Conservation (phyloP, 2,797 vertebrate genomes). For the Protosalanx chinensis region DNA sequence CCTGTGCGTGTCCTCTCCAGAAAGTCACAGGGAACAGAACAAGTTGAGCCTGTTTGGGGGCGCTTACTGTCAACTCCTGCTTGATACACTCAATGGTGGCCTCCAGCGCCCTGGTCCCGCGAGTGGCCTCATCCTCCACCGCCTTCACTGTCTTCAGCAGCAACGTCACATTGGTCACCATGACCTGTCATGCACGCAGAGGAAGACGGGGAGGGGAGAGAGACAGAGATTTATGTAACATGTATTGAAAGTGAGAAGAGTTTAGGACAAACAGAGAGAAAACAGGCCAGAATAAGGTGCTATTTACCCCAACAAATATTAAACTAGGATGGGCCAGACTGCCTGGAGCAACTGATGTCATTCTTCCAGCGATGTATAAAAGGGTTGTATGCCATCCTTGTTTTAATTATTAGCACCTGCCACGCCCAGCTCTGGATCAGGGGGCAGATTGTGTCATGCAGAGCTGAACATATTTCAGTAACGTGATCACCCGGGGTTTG, state of each 20-base stretch:
- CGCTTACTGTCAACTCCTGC: constrained; percentile 91
- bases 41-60: background rate
- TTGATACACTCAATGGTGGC: constrained; percentile 98
- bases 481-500: constrained; percentile 38
- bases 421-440: constrained; percentile 15
- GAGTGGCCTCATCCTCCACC: constrained; percentile 96
- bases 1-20: background rate
- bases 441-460: constrained; percentile 26
- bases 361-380: background rate
- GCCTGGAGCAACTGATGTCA: background rate
- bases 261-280: constrained; percentile 5
- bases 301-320: constrained; percentile 34
- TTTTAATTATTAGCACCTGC: background rate
- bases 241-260: constrained; percentile 3
- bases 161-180: constrained; percentile 98
- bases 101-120: constrained; percentile 95
- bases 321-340: background rate
- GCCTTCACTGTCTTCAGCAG: constrained; percentile 99
- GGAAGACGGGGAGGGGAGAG: constrained; percentile 7
- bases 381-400: background rate
- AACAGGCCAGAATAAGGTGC: constrained; percentile 56
- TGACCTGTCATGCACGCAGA: constrained; percentile 76
- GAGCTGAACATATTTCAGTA: constrained; percentile 43
- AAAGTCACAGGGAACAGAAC: background rate
- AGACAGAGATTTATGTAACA: background rate